Conservation (phyloP, 2,113 vertebrate species). For the Nesoenas mayeri region DNA sequence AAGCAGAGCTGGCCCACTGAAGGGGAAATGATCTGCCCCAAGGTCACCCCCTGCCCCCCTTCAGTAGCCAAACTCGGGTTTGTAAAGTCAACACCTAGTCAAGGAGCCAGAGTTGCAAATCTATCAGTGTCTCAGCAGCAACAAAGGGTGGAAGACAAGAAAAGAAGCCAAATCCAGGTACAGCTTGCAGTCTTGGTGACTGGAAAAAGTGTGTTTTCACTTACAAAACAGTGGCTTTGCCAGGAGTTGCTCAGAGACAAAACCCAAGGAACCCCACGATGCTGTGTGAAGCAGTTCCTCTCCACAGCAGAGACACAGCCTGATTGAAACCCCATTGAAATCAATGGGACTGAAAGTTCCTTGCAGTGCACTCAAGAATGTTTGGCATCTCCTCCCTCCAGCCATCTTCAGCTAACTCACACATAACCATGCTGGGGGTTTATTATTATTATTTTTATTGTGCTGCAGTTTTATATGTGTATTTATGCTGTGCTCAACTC, state of each 20-base stretch:
- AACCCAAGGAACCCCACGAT: not conserved
- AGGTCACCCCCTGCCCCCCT: not conserved
- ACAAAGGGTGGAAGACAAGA: not conserved
- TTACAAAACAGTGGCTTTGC: constrained; percentile 24
- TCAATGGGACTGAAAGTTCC: not conserved
- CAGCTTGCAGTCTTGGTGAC: not conserved
- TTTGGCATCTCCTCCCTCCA: not conserved
- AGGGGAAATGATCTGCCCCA: not conserved
- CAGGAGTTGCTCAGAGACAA: constrained; percentile 28
- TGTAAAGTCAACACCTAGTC: constrained; percentile 8
- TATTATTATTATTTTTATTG: not conserved
- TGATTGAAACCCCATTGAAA: not conserved
- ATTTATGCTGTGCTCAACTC: not conserved
- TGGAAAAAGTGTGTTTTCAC: constrained; percentile 53
- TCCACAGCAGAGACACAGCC: constrained; percentile 4
- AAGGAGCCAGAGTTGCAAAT: not conserved
- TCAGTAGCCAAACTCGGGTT: not conserved
- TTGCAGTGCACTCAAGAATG: not conserved
- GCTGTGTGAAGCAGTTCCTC: constrained; percentile 13
- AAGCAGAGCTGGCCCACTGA: not conserved
- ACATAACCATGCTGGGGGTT: not conserved
- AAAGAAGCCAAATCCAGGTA: constrained; percentile 3
- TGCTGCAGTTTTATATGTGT: constrained; percentile 1
- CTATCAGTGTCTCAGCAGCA: not conserved
- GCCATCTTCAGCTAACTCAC: not conserved